Conservation (phyloP, 2,113 vertebrate genomes). For the Arvicanthis niloticus region DNA sequence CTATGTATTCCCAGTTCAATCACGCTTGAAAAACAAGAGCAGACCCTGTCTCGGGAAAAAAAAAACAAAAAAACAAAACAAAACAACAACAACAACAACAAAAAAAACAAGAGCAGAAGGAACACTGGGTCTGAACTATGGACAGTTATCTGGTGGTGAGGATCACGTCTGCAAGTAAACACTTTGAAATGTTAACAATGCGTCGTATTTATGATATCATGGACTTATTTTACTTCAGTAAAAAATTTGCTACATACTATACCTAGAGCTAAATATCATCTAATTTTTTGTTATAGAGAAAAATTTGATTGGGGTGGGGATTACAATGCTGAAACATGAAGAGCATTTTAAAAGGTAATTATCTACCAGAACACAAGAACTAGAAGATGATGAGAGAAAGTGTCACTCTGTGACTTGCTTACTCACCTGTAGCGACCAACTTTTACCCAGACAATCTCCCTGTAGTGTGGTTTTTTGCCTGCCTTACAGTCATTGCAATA, state of each 20-base stretch:
- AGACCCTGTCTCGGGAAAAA: too few relatives aligned
- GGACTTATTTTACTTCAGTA: neutral
- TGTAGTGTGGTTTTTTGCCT: conserved; percentile 97
- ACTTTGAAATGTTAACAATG: conserved; percentile 3
- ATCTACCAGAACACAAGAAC: neutral
- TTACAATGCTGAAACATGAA: neutral
- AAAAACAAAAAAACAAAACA: too few relatives aligned
- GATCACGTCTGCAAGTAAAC: neutral
- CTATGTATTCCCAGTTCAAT: neutral
- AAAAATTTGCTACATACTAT: neutral
- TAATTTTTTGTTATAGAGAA: neutral
- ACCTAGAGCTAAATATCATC: neutral
- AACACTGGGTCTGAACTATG: neutral
- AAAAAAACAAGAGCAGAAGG: conserved; percentile 9
- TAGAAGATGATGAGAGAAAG: neutral
- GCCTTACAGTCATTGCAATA: conserved; percentile 99
- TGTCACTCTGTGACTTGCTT: conserved; percentile 34
- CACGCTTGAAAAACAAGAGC: conserved; percentile 38
- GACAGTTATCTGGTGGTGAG: neutral
- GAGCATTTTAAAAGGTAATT: neutral
- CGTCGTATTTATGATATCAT: neutral
- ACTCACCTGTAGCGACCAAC: conserved; percentile 98
- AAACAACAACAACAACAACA: too few relatives aligned
- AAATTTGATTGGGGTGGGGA: neutral
- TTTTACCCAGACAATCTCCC: conserved; percentile 99